A percentile compares a stretch with the other conserved stretches of the same genome.
Conservation (phyloP, 2,797 vertebrate genomes). For the Sebastes hubbsi region DNA sequence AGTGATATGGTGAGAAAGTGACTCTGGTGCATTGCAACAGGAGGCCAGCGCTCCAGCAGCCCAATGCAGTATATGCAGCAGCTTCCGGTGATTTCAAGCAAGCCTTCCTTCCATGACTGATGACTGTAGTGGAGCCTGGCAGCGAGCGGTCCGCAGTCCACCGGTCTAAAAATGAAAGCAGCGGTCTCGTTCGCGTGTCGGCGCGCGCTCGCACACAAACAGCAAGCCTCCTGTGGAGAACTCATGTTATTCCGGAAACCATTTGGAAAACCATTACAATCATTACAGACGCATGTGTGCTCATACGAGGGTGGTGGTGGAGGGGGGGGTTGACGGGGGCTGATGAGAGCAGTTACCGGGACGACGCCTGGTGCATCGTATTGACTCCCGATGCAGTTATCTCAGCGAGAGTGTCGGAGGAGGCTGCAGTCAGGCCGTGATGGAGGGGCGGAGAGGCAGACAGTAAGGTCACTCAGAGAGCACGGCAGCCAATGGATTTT, state of each 20-base stretch:
- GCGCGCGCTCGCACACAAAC: conserved; percentile 19
- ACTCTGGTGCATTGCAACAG: neutral
- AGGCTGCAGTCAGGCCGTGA: conserved; percentile 29
- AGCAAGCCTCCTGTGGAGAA: conserved; percentile 32
- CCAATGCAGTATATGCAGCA: conserved; percentile 3
- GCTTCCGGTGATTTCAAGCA: conserved; percentile 11
- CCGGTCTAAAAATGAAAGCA: conserved; percentile 38
- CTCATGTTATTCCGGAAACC: conserved; percentile 21
- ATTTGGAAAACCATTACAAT: conserved; percentile 58
- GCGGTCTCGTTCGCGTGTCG: conserved; percentile 5
- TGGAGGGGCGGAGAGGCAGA: conserved; percentile 42
- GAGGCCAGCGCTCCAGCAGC: neutral
- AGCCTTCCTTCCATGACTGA: conserved; percentile 8
- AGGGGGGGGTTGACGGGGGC: neutral
- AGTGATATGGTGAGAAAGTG: neutral
- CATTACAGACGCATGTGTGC: conserved; percentile 39
- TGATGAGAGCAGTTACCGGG: conserved; percentile 52
- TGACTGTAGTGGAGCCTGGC: conserved; percentile 21
- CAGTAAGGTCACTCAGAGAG: conserved; percentile 61
- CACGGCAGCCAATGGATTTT: conserved; percentile 53
- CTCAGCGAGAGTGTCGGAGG: conserved; percentile 19
- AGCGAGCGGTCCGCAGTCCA: conserved; percentile 18
- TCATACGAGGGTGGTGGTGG: neutral
- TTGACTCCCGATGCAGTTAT: conserved; percentile 45
- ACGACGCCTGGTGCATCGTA: conserved; percentile 11